These are phyloP conservation scores for Mystacornis crossleyi DNA, from an alignment of 2,113 vertebrate species.

Conservation along the genomic window DNA sequence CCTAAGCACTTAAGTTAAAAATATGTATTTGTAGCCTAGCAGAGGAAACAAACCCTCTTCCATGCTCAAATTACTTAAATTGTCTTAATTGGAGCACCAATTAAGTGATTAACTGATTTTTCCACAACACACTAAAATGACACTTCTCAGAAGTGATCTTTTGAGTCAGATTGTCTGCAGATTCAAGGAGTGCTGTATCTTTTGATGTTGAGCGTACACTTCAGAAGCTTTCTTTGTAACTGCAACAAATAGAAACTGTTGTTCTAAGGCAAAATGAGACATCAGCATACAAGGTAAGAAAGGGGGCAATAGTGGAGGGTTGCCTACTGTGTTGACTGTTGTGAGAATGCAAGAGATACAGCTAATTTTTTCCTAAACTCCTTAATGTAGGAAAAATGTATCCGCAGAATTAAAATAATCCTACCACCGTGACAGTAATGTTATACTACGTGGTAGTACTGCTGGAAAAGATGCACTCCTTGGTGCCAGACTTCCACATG, in stretches of 20 bases:
- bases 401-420: not conserved
- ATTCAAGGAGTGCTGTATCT: not conserved
- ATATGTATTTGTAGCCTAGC: not conserved
- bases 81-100: not conserved
- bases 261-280: not conserved
- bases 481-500: not conserved
- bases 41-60: not conserved
- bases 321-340: not conserved
- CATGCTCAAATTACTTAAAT: not conserved
- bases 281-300: not conserved
- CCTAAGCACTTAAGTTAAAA: not conserved
- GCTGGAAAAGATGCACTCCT: not conserved
- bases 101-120: conserved; percentile 22
- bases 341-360: not conserved
- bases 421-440: not conserved
- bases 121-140: not conserved
- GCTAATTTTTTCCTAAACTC: not conserved
- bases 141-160: not conserved
- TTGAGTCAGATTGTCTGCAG: not conserved
- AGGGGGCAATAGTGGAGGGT: not conserved
- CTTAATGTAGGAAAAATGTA: not conserved
- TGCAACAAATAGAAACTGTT: not conserved
- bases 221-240: not conserved
- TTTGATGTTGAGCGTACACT: not conserved
- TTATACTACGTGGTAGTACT: not conserved